Percentiles rank a stretch among this genome's conserved stretches.
Evolutionary conservation across 2,888 invertebrate species (phyloP).

Genomic region (Sinopyrophorus schimmeli): DNA sequence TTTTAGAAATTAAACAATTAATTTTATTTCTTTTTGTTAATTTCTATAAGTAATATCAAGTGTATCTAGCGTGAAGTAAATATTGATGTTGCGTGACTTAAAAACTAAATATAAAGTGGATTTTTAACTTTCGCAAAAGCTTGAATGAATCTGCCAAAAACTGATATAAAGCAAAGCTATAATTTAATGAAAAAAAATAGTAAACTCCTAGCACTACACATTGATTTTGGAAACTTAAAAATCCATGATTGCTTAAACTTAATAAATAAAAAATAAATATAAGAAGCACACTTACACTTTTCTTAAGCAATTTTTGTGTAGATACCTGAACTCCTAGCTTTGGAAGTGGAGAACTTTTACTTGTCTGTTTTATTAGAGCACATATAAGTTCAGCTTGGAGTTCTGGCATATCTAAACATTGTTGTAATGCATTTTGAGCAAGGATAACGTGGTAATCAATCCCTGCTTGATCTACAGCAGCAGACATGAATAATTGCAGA

Average conservation of each 20-base stretch:
- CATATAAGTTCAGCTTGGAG: constrained; percentile 93
- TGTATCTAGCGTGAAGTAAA: no score
- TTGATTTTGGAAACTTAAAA: constrained; percentile 21
- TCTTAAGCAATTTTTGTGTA: constrained; percentile 59
- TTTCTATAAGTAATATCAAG: no score
- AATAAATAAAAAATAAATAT: constrained; percentile 44
- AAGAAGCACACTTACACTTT: constrained; percentile 68
- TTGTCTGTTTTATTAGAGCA: constrained; percentile 89
- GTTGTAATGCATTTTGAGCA: constrained; percentile 93
- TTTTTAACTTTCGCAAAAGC: constrained; percentile 25
- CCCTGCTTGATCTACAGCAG: constrained; percentile 92
- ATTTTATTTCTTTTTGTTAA: no score
- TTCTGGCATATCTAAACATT: constrained; percentile 86
- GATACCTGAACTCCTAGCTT: constrained; percentile 63
- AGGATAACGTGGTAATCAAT: constrained; percentile 97
- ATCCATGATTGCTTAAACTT: constrained; percentile 21
- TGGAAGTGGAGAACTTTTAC: constrained; percentile 75
- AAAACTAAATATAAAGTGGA: constrained; percentile 42
- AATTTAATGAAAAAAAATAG: not conserved
- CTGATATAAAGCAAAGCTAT: no score
- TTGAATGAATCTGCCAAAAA: no score
- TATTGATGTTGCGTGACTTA: constrained; percentile 33
- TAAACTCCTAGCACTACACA: no score
- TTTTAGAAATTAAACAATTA: no score
- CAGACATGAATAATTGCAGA: constrained; percentile 94